Conservation (phyloP, 2,888 invertebrate genomes). For the Frankliniella fusca region DNA sequence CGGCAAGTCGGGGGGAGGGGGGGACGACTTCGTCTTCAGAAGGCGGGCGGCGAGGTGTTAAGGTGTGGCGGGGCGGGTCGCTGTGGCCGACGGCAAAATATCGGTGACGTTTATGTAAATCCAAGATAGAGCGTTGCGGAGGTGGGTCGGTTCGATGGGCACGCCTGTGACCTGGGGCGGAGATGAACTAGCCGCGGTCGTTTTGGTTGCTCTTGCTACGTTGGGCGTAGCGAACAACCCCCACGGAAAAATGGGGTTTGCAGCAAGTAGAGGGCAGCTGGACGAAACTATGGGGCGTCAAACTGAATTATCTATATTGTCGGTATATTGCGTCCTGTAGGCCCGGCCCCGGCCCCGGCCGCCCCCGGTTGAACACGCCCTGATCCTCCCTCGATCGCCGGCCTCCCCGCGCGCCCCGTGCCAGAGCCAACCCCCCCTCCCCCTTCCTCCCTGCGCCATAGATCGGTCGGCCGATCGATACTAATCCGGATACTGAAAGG, state of each 20-base stretch:
- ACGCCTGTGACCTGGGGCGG: background rate
- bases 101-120: background rate
- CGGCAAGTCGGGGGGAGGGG: too few relatives aligned
- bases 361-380: too few relatives aligned
- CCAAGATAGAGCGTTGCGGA: background rate
- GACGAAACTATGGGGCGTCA: too few relatives aligned
- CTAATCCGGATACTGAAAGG: conserved; percentile 24
- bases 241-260: background rate
- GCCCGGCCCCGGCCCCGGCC: too few relatives aligned
- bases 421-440: background rate
- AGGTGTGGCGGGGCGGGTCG: background rate
- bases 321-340: too few relatives aligned
- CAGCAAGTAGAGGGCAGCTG: too few relatives aligned
- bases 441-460: background rate
- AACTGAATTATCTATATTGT: too few relatives aligned
- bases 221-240: background rate
- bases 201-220: background rate
- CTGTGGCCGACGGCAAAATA: background rate
- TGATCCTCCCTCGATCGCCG: too few relatives aligned
- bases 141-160: background rate
- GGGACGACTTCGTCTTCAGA: too few relatives aligned
- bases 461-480: background rate
- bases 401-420: background rate
- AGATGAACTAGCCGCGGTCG: background rate
- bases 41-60: too few relatives aligned